These are phyloP conservation scores for Watsonalla binaria DNA, from an alignment of 2,888 invertebrate species.

Conservation along the genomic window DNA sequence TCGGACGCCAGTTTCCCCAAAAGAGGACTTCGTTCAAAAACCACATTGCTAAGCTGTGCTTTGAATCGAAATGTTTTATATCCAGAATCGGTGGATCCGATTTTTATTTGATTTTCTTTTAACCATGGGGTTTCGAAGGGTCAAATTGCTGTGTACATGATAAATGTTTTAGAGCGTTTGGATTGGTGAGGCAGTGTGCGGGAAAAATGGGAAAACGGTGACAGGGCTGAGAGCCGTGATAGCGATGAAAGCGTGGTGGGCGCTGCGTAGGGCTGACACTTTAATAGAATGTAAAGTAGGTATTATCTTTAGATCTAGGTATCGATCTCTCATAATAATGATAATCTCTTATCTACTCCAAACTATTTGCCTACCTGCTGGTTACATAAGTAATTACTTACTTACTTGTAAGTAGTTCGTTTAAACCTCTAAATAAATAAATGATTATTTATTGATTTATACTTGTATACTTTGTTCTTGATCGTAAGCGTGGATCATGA, in stretches of 20 bases:
- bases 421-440: too few relatives aligned
- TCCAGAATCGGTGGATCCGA: slow-evolving; percentile 6
- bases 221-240: slow-evolving; percentile 76
- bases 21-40: slow-evolving; percentile 70
- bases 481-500: too few relatives aligned
- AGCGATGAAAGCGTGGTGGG: slow-evolving; percentile 64
- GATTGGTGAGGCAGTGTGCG: slow-evolving; percentile 32
- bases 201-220: slow-evolving; percentile 74
- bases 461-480: too few relatives aligned
- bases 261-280: slow-evolving; percentile 46
- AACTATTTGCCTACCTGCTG: too few relatives aligned
- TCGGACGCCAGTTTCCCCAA: slow-evolving; percentile 58
- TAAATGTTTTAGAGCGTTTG: slow-evolving; percentile 15
- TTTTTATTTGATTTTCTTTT: slow-evolving; percentile 5
- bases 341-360: background rate
- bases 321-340: slow-evolving; percentile 1
- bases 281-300: background rate
- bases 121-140: slow-evolving; percentile 8
- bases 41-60: slow-evolving; percentile 61
- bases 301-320: slow-evolving; percentile 4
- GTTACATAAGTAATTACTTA: too few relatives aligned
- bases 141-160: slow-evolving; percentile 9
- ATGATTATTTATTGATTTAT: too few relatives aligned
- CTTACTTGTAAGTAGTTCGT: too few relatives aligned
- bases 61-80: slow-evolving; percentile 25